Conservation (phyloP, 2,113 vertebrate genomes). For the Anhinga rufa region DNA sequence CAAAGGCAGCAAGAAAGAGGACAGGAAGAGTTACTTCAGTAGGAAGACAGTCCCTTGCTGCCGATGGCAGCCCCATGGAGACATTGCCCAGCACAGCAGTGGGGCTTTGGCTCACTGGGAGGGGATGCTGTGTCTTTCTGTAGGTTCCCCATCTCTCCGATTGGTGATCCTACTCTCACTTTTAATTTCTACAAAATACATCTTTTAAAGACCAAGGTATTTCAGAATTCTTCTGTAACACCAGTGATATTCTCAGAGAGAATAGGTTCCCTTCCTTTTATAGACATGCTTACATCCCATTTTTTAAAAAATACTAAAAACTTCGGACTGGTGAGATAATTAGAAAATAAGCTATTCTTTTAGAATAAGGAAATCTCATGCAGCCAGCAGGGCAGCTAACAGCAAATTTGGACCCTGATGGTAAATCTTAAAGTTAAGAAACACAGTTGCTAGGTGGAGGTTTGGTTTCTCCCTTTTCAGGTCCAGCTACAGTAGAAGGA, state of each 20-base stretch:
- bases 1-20: background rate
- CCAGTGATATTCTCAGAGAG: background rate
- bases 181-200: background rate
- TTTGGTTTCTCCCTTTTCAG: background rate
- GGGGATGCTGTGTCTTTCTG: background rate
- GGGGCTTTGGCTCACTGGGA: background rate
- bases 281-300: rapidly evolving
- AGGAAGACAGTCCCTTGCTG: background rate
- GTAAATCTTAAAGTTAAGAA: background rate
- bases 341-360: background rate
- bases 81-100: rapidly evolving
- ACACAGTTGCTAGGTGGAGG: background rate
- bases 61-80: rapidly evolving
- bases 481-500: background rate
- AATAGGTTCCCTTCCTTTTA: background rate
- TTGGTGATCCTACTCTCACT: background rate
- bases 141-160: background rate
- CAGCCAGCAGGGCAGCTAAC: background rate
- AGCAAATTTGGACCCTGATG: background rate
- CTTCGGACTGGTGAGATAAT: background rate
- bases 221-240: background rate
- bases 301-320: background rate
- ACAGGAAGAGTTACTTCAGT: rapidly evolving
- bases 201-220: background rate
- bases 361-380: background rate